phyloP scores from a whole-genome alignment of 2,113 vertebrate species.

The Syngnathus typhle region DNA sequence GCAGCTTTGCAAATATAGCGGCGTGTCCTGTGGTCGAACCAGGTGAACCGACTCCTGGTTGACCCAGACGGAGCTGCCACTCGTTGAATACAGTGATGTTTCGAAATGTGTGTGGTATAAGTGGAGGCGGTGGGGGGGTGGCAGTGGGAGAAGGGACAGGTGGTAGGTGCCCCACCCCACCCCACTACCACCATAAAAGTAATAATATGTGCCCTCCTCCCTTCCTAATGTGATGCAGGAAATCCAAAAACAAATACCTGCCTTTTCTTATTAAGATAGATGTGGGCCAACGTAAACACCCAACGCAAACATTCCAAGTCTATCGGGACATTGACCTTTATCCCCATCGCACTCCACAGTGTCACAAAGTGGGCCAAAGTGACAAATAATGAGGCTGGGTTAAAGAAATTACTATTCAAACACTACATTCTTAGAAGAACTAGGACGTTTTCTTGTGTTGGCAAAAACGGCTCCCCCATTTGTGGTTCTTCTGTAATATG shows the following conservation, averaged over 20 bases:
- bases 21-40: not conserved
- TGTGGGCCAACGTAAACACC: not conserved
- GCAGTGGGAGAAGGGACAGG: not conserved
- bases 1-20: not conserved
- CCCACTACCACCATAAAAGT: not conserved
- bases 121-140: not conserved
- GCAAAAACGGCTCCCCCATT: not conserved
- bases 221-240: not conserved
- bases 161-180: not conserved
- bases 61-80: not conserved
- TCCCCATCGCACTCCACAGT: not conserved
- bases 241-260: not conserved
- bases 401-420: not conserved
- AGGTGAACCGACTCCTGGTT: not conserved
- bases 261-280: not conserved
- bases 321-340: conserved; percentile 1
- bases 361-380: not conserved
- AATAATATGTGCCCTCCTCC: not conserved
- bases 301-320: conserved; percentile 2
- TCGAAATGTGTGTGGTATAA: not conserved
- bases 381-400: not conserved
- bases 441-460: not conserved
- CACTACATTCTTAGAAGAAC: not conserved
- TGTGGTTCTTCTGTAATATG: not conserved
- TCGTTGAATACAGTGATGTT: not conserved